A percentile compares a stretch with the other conserved stretches of the same genome.
Conservation (phyloP, 1,140 invertebrate species). For the Pseudomyrmex cubaensis region DNA sequence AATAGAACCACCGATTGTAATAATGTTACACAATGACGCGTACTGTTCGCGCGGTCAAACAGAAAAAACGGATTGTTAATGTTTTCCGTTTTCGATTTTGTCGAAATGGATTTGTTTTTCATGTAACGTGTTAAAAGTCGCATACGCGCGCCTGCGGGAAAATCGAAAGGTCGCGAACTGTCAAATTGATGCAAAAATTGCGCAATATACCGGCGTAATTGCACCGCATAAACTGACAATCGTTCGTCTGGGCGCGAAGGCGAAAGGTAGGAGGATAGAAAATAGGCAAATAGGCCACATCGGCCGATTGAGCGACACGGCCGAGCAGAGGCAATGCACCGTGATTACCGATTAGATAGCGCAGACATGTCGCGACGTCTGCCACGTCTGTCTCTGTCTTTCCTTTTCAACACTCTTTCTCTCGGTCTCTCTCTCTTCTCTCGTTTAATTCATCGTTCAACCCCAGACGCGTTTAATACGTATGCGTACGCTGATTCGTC, state of each 20-base stretch:
- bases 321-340: conserved; percentile 69
- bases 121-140: background rate
- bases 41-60: too few species aligned
- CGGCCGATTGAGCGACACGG: conserved; percentile 63
- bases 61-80: background rate
- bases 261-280: conserved; percentile 69
- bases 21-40: too few species aligned
- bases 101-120: background rate
- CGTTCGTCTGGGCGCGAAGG: conserved; percentile 16
- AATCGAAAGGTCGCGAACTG: background rate
- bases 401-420: background rate
- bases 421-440: background rate
- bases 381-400: conserved; percentile 23
- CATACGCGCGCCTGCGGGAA: background rate
- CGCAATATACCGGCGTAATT: background rate
- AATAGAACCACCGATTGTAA: background rate
- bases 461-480: conserved; percentile 26
- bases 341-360: conserved; percentile 74
- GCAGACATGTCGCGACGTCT: conserved; percentile 47
- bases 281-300: conserved; percentile 77
- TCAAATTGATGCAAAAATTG: background rate
- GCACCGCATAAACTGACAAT: background rate
- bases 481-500: conserved; percentile 41
- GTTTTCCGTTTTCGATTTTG: background rate
- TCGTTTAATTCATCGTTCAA: conserved; percentile 50